Evolutionary conservation across 1,140 invertebrate species (phyloP).

Genomic region (Radopholus similis): DNA sequence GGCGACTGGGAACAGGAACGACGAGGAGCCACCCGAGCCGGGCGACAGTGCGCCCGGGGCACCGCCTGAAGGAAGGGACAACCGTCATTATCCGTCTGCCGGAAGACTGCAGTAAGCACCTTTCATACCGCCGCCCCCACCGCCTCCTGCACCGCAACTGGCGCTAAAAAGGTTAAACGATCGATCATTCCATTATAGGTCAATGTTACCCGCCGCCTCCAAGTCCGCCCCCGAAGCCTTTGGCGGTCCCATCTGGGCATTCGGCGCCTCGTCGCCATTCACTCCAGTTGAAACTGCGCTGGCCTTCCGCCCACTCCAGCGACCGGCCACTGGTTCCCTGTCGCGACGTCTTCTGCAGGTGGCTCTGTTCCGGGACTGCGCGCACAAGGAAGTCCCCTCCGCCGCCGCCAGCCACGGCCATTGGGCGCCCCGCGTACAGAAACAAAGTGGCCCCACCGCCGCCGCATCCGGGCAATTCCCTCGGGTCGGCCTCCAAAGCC

Average conservation of each 20-base stretch:
- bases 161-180: neutral
- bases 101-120: neutral
- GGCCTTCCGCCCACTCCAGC: neutral
- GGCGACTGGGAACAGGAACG: neutral
- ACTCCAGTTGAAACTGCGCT: neutral
- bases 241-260: constrained; percentile 28
- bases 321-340: neutral
- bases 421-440: constrained; percentile 14
- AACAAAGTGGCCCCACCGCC: constrained; percentile 36
- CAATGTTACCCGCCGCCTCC: constrained; percentile 34
- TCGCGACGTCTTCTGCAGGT: neutral
- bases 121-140: constrained; percentile 34
- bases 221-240: constrained; percentile 26
- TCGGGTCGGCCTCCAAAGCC: neutral
- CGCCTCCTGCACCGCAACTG: constrained; percentile 38
- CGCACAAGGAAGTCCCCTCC: constrained; percentile 20
- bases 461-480: constrained; percentile 24
- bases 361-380: neutral
- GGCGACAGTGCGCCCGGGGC: constrained; percentile 16
- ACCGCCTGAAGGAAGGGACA: constrained; percentile 2
- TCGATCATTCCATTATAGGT: neutral
- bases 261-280: neutral
- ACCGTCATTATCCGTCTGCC: neutral
- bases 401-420: constrained; percentile 34
- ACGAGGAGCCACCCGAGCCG: constrained; percentile 4